phyloP scores from a whole-genome alignment of 2,888 invertebrate genomes.

The Lycia hirtaria region DNA sequence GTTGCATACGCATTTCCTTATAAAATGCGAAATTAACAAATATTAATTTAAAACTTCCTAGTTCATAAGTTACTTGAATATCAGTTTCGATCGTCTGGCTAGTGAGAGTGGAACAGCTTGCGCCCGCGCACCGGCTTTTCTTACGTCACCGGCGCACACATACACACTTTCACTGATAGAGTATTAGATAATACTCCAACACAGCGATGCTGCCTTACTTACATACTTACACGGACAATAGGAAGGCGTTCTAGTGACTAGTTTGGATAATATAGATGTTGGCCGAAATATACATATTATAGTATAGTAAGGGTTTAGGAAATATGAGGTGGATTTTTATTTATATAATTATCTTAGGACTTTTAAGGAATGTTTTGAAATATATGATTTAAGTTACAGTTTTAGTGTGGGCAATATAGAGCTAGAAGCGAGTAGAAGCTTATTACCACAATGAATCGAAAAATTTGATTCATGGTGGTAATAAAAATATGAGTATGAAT shows the following conservation, averaged over 20 bases:
- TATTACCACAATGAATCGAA: no score
- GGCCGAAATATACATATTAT: slow-evolving; percentile 27
- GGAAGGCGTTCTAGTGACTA: slow-evolving; percentile 68
- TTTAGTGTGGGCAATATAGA: no score
- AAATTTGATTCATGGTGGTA: no score
- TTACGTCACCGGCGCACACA: slow-evolving; percentile 80
- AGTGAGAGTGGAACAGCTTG: slow-evolving; percentile 71
- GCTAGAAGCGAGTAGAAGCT: no score
- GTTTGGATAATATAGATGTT: slow-evolving; percentile 43
- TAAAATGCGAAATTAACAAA: slow-evolving; percentile 42
- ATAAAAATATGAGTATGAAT: no score
- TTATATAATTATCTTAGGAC: no score
- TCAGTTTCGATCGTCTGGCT: slow-evolving; percentile 47
- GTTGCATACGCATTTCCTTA: slow-evolving; percentile 11
- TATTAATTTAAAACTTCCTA: slow-evolving; percentile 70
- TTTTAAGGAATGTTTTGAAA: no score
- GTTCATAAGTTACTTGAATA: slow-evolving; percentile 64
- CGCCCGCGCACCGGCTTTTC: slow-evolving; percentile 53
- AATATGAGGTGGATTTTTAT: no score
- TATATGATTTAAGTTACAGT: no score
- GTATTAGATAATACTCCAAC: slow-evolving; percentile 80
- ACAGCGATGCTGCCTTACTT: slow-evolving; percentile 79
- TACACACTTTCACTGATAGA: slow-evolving; percentile 82
- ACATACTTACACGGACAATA: slow-evolving; percentile 77
- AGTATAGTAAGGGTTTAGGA: slow-evolving; percentile 25